These are phyloP conservation scores for Drosophila busckii DNA, from an alignment of 1,140 invertebrate genomes.

Conservation along the genomic window DNA sequence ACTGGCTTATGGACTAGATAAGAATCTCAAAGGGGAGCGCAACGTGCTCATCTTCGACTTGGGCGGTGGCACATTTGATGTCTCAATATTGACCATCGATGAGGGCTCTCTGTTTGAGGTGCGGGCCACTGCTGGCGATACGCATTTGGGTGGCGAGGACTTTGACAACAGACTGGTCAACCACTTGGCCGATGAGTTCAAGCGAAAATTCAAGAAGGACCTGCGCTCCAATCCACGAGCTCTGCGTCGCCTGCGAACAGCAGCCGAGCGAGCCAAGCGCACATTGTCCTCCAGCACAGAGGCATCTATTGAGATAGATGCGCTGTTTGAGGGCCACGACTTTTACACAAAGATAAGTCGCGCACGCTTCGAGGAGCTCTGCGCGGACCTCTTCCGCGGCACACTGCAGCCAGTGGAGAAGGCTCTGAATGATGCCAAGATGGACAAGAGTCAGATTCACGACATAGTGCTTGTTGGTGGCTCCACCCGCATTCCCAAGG, in stretches of 20 bases:
- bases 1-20: slow-evolving; percentile 87
- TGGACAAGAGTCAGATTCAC: slow-evolving; percentile 85
- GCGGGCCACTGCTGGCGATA: slow-evolving; percentile 87
- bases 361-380: slow-evolving; percentile 92
- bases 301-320: slow-evolving; percentile 87
- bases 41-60: slow-evolving; percentile 88
- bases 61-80: slow-evolving; percentile 89
- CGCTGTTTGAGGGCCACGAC: slow-evolving; percentile 87
- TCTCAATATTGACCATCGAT: slow-evolving; percentile 91
- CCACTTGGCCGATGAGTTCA: slow-evolving; percentile 88
- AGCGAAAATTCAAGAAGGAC: slow-evolving; percentile 91
- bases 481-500: slow-evolving; percentile 84
- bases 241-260: slow-evolving; percentile 86
- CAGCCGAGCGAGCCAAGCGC: slow-evolving; percentile 86
- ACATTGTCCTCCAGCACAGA: slow-evolving; percentile 84
- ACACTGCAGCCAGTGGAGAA: slow-evolving; percentile 87
- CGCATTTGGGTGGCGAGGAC: slow-evolving; percentile 87
- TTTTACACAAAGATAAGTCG: slow-evolving; percentile 92
- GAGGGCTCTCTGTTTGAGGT: slow-evolving; percentile 91
- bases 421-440: slow-evolving; percentile 86
- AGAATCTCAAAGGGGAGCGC: slow-evolving; percentile 87
- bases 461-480: slow-evolving; percentile 84
- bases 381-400: slow-evolving; percentile 87
- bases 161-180: slow-evolving; percentile 91
- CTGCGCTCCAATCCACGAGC: slow-evolving; percentile 87